These are phyloP conservation scores for Myripristis murdjan DNA, from an alignment of 2,797 vertebrate species.

Conservation along the genomic window DNA sequence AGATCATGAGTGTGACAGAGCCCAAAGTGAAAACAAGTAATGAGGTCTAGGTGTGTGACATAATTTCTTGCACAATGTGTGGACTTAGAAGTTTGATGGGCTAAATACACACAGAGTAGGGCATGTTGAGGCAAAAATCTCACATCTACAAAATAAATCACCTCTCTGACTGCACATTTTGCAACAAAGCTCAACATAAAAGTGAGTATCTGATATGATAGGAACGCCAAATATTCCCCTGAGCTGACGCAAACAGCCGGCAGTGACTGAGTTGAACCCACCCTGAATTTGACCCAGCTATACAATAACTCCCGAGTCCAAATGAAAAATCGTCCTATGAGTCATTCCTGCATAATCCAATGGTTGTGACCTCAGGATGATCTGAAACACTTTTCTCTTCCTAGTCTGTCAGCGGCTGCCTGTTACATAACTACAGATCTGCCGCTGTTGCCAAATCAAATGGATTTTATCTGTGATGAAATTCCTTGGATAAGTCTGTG, in stretches of 20 bases:
- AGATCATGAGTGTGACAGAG: no score
- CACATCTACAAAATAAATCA: neutral
- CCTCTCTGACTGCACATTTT: neutral
- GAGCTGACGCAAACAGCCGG: conserved; percentile 10
- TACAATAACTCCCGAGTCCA: conserved; percentile 5
- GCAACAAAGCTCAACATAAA: neutral
- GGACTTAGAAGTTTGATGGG: conserved; percentile 6
- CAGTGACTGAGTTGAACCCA: conserved; percentile 14
- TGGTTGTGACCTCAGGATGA: conserved; percentile 63
- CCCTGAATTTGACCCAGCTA: conserved; percentile 26
- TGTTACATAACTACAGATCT: conserved; percentile 65
- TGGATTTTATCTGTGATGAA: conserved; percentile 57
- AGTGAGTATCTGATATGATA: neutral
- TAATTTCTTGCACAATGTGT: conserved; percentile 27
- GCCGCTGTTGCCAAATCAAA: conserved; percentile 73
- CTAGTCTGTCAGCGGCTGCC: conserved; percentile 48
- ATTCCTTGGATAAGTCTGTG: conserved; percentile 38
- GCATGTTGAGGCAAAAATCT: neutral
- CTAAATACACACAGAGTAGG: neutral
- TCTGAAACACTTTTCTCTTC: conserved; percentile 47
- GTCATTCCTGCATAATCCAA: conserved; percentile 48
- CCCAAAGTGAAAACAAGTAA: neutral
- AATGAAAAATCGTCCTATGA: conserved; percentile 36
- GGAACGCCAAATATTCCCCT: neutral
- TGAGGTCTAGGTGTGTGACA: neutral